phyloP scores from a whole-genome alignment of 1,140 invertebrate genomes.

The Caerostris extrusa region DNA sequence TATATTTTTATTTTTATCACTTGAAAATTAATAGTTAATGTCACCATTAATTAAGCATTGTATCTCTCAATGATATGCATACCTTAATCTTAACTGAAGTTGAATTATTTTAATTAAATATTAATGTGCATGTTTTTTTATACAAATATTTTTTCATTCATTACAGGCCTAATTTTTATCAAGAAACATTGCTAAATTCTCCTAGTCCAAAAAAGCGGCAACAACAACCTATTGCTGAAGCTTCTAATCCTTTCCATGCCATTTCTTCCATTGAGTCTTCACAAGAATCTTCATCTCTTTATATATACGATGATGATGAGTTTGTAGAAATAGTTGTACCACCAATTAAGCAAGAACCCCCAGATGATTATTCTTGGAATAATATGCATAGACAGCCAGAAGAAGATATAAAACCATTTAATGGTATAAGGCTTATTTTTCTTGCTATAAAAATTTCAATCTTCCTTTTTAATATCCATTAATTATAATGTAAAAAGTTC shows the following conservation, averaged over 20 bases:
- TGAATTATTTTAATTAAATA: neutral
- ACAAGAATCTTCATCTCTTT: neutral
- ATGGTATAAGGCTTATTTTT: neutral
- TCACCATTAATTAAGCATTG: too few species aligned
- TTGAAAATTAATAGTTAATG: too few species aligned
- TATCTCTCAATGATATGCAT: too few species aligned
- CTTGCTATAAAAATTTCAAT: too few species aligned
- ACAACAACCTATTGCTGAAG: neutral
- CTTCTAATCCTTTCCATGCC: neutral
- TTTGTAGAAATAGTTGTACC: slow-evolving; percentile 18
- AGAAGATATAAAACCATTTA: slow-evolving; percentile 10
- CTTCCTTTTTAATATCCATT: too few species aligned
- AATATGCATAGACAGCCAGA: neutral
- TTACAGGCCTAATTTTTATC: slow-evolving; percentile 71
- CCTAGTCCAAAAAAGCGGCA: slow-evolving; percentile 37
- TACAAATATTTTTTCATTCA: too few species aligned
- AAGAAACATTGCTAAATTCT: slow-evolving; percentile 59
- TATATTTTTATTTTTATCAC: too few species aligned
- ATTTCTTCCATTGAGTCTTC: neutral
- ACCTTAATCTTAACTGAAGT: too few species aligned
- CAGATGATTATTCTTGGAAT: slow-evolving; percentile 28
- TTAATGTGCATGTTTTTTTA: neutral
- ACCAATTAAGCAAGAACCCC: slow-evolving; percentile 26
- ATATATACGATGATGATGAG: slow-evolving; percentile 67
- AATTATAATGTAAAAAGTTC: too few species aligned